phyloP scores from a whole-genome alignment of 1,140 invertebrate species.

The Chionoecetes opilio region DNA sequence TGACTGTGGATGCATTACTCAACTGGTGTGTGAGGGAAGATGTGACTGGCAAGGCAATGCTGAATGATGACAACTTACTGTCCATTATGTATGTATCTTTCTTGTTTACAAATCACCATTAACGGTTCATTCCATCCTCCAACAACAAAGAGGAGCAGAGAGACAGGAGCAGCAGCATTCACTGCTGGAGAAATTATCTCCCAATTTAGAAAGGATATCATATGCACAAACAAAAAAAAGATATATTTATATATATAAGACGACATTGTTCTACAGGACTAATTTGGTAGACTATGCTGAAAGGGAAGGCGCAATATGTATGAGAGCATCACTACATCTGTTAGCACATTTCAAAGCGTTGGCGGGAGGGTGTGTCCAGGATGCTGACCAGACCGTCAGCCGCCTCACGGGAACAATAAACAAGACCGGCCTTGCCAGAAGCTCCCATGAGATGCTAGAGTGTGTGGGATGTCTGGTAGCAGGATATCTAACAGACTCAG shows the following conservation, averaged over 20 bases:
- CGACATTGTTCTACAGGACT: constrained; percentile 60
- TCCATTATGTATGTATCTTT: not conserved
- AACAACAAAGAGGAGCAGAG: constrained; percentile 13
- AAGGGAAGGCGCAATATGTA: constrained; percentile 66
- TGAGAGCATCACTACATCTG: constrained; percentile 73
- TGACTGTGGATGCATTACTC: not conserved
- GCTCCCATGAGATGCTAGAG: not conserved
- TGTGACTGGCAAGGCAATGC: not conserved
- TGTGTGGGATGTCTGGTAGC: not conserved
- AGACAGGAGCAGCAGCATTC: constrained; percentile 1
- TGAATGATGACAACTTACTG: not conserved
- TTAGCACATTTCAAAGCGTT: constrained; percentile 73
- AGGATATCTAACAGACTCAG: not conserved
- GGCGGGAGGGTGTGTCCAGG: constrained; percentile 41
- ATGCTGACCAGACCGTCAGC: constrained; percentile 51
- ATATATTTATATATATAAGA: not conserved
- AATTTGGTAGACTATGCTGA: constrained; percentile 64
- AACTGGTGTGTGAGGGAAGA: not conserved
- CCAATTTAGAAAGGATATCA: not conserved
- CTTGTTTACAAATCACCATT: not conserved
- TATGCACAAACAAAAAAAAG: not conserved
- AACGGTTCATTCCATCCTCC: not conserved
- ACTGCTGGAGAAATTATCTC: not conserved
- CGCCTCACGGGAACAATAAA: not conserved
- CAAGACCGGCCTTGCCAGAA: not conserved